Evolutionary conservation across 1,140 invertebrate species (phyloP).

Genomic region (Triops cancriformis): DNA sequence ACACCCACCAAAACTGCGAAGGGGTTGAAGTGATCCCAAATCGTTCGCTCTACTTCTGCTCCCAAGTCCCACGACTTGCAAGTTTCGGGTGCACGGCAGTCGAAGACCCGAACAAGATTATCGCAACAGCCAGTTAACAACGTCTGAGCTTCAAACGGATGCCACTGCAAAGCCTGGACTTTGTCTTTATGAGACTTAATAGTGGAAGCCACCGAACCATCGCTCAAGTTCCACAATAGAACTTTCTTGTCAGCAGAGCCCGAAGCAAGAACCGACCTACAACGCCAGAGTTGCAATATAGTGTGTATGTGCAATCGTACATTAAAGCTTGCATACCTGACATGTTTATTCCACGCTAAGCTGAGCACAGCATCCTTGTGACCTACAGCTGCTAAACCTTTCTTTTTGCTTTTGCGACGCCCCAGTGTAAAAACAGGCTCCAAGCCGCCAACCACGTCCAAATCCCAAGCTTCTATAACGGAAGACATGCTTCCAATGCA

Average conservation of each 20-base stretch:
- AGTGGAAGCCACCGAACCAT: slow-evolving; percentile 59
- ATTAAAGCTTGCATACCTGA: slow-evolving; percentile 37
- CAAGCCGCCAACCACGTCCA: slow-evolving; percentile 82
- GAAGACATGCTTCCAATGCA: slow-evolving; percentile 86
- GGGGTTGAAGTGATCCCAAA: slow-evolving; percentile 69
- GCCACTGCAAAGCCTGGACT: slow-evolving; percentile 79
- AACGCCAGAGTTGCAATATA: neutral
- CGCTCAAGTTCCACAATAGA: slow-evolving; percentile 87
- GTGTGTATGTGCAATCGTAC: slow-evolving; percentile 3
- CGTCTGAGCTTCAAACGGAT: slow-evolving; percentile 69
- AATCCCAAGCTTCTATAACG: slow-evolving; percentile 87
- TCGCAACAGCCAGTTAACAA: slow-evolving; percentile 67
- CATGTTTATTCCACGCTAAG: slow-evolving; percentile 79
- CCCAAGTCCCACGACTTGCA: slow-evolving; percentile 58
- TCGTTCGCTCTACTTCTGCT: slow-evolving; percentile 78
- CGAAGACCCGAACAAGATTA: slow-evolving; percentile 58
- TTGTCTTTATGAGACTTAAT: slow-evolving; percentile 69
- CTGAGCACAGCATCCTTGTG: slow-evolving; percentile 86
- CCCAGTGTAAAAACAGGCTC: slow-evolving; percentile 77
- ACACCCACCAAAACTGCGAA: slow-evolving; percentile 58
- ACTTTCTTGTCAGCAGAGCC: slow-evolving; percentile 81
- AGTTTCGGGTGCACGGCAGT: slow-evolving; percentile 58
- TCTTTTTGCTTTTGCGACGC: slow-evolving; percentile 65
- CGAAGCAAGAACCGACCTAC: slow-evolving; percentile 56
- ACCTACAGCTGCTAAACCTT: slow-evolving; percentile 49